Conservation (phyloP, 2,113 vertebrate genomes). For the Verasper variegatus region DNA sequence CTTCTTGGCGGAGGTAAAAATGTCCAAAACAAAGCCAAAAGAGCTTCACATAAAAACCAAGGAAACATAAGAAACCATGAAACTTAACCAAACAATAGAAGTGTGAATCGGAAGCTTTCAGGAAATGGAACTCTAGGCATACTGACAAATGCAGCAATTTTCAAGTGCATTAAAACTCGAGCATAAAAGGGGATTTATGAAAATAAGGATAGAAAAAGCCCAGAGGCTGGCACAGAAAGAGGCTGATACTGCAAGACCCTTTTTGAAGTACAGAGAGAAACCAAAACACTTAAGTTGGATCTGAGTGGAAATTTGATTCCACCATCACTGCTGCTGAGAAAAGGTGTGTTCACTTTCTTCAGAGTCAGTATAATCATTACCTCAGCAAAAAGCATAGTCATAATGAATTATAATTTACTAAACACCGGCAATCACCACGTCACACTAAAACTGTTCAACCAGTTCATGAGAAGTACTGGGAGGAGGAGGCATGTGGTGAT, state of each 20-base stretch:
- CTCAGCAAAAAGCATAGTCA: slow-evolving; percentile 14
- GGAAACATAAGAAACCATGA: too few relatives aligned
- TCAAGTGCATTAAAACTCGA: background rate
- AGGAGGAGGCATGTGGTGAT: slow-evolving; percentile 48
- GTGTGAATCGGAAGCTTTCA: too few relatives aligned
- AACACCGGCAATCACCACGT: slow-evolving; percentile 42
- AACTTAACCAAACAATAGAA: too few relatives aligned
- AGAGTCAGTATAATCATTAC: background rate
- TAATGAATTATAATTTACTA: slow-evolving; percentile 39
- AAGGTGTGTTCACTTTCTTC: slow-evolving; percentile 7
- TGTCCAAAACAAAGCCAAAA: too few relatives aligned
- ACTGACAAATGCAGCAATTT: slow-evolving; percentile 1
- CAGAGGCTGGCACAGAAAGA: slow-evolving; percentile 2
- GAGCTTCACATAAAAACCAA: too few relatives aligned
- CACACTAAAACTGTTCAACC: slow-evolving; percentile 51
- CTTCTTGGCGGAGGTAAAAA: too few relatives aligned
- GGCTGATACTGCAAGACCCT: background rate
- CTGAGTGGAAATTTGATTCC: slow-evolving; percentile 15
- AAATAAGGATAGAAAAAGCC: slow-evolving; percentile 2
- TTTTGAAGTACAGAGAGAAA: background rate
- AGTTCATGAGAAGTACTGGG: slow-evolving; percentile 54
- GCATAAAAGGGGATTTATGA: background rate
- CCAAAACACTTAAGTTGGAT: slow-evolving; percentile 12
- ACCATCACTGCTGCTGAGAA: slow-evolving; percentile 2
- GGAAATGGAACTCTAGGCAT: too few relatives aligned